A percentile compares a stretch with the other conserved stretches of the same genome.
phyloP scores from a whole-genome alignment of 30 jellyfish, hydroid and myxozoan species.

The Aurelia aurita region DNA sequence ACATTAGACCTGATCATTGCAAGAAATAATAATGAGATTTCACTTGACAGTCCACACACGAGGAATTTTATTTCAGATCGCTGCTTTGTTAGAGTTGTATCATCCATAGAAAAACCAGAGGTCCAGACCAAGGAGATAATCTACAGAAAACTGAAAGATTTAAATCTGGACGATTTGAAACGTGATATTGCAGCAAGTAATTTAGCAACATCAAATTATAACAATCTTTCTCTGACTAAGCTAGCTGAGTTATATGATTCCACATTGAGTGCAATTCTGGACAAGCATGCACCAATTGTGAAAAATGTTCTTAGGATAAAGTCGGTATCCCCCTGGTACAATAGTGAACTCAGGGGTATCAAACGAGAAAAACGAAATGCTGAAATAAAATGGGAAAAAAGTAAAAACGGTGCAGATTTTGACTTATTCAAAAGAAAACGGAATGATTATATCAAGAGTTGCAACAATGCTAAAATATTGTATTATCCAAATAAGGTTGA shows the following conservation, averaged over 20 bases:
- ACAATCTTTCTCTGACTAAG: slow-evolving; percentile 29
- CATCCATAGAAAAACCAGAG: neutral
- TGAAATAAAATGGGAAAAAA: slow-evolving; percentile 11
- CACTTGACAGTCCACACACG: slow-evolving; percentile 6
- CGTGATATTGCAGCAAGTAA: too few relatives aligned
- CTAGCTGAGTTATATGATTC: slow-evolving; percentile 35
- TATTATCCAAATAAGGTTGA: neutral
- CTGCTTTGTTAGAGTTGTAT: neutral
- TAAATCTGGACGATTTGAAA: slow-evolving; percentile 8
- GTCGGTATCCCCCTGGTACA: slow-evolving; percentile 43
- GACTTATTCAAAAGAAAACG: neutral
- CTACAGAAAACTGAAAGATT: slow-evolving; percentile 33
- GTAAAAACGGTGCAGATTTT: neutral
- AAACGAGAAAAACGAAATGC: slow-evolving; percentile 27
- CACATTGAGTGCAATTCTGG: too few relatives aligned
- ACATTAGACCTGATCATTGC: neutral
- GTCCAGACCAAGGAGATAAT: neutral
- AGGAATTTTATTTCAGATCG: neutral
- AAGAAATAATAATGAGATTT: neutral
- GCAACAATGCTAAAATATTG: neutral
- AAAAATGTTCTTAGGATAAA: slow-evolving; percentile 9
- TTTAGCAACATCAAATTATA: slow-evolving; percentile 14
- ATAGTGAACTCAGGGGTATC: slow-evolving; percentile 14
- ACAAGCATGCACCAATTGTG: slow-evolving; percentile 36
- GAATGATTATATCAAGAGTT: neutral